These are phyloP conservation scores for Chitala chitala DNA, from an alignment of 2,113 vertebrate species.

Conservation along the genomic window DNA sequence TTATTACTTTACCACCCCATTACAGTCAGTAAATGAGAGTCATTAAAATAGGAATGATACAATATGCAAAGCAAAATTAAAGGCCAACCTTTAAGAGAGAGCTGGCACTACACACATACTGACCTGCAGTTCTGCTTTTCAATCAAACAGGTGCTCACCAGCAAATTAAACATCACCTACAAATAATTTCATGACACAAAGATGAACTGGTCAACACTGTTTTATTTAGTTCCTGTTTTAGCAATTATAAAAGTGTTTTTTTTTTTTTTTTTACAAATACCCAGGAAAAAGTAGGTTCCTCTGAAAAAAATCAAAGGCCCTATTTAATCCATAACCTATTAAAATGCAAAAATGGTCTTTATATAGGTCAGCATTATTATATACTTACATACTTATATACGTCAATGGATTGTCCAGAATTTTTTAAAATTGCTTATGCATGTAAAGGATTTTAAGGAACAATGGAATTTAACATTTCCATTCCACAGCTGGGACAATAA, in stretches of 20 bases:
- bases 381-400: too few species aligned
- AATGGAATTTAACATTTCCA: too few species aligned
- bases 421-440: too few species aligned
- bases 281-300: too few species aligned
- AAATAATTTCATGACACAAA: background rate
- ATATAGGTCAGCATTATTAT: too few species aligned
- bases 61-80: background rate
- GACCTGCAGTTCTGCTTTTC: background rate
- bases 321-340: too few species aligned
- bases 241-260: background rate
- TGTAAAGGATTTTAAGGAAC: too few species aligned
- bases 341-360: too few species aligned
- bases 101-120: background rate
- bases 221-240: background rate
- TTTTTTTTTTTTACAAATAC: too few species aligned
- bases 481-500: too few species aligned
- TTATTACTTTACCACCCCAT: background rate
- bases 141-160: background rate
- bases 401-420: too few species aligned
- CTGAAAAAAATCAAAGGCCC: too few species aligned
- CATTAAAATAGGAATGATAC: background rate
- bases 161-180: background rate
- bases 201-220: background rate
- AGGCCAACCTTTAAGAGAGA: background rate
- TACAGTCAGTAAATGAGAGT: conserved; percentile 8